Conservation (phyloP, 2,797 vertebrate genomes). For the Poecile montanus region DNA sequence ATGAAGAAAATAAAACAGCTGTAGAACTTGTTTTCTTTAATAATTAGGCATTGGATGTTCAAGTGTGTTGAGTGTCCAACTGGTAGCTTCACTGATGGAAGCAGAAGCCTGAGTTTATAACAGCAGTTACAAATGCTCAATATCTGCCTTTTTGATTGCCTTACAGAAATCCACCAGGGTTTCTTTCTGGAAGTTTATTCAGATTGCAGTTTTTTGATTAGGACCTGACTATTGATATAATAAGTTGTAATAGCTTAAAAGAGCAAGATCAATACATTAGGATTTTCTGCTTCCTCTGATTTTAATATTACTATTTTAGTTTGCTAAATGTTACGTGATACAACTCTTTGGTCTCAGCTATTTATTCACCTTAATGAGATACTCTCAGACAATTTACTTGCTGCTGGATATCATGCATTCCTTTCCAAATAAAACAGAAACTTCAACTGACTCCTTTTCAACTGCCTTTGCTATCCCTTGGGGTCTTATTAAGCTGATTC, state of each 20-base stretch:
- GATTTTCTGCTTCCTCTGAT: neutral
- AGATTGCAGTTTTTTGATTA: neutral
- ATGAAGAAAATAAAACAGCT: neutral
- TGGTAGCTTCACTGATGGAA: neutral
- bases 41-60: neutral
- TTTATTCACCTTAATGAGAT: conserved; percentile 75
- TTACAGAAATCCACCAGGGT: neutral
- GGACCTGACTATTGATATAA: fast-evolving
- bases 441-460: conserved; percentile 87
- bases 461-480: conserved; percentile 88
- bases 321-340: neutral
- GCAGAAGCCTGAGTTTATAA: neutral
- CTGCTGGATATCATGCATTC: conserved; percentile 93
- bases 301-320: neutral
- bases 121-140: neutral
- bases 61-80: neutral
- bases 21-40: neutral
- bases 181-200: neutral
- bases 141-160: neutral
- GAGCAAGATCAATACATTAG: neutral
- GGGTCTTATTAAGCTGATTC: conserved; percentile 90
- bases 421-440: conserved; percentile 85
- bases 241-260: neutral
- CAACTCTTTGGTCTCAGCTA: neutral
- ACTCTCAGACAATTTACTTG: conserved; percentile 90